These are phyloP conservation scores for Microtus ochrogaster DNA, from an alignment of 2,113 vertebrate species.

Conservation along the genomic window DNA sequence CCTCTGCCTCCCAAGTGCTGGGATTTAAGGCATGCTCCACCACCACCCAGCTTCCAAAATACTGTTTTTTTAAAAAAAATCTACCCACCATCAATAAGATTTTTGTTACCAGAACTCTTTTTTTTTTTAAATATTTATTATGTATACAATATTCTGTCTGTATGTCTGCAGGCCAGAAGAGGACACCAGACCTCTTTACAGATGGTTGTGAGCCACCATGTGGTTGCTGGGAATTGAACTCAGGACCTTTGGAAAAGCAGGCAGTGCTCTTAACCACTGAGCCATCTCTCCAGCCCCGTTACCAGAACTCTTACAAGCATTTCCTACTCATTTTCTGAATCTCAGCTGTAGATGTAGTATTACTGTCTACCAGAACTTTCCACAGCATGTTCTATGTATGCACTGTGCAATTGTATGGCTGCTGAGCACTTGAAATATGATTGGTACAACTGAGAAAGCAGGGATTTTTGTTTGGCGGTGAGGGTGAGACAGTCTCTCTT, in stretches of 20 bases:
- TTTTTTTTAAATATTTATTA: too few species aligned
- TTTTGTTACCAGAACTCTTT: slow-evolving; percentile 18
- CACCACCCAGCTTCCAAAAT: too few species aligned
- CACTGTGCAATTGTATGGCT: not conserved
- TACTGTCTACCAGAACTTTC: not conserved
- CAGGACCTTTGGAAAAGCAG: too few species aligned
- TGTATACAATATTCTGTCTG: too few species aligned
- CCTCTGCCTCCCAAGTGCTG: too few species aligned
- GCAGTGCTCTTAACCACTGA: too few species aligned
- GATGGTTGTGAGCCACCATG: too few species aligned
- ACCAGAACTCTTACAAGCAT: slow-evolving; percentile 2
- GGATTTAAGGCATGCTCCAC: too few species aligned
- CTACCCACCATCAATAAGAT: not conserved
- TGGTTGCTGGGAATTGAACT: too few species aligned
- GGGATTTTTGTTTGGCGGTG: not conserved
- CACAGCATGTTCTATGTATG: not conserved
- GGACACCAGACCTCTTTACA: too few species aligned
- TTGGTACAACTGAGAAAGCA: not conserved
- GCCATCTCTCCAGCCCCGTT: too few species aligned
- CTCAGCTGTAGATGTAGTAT: not conserved
- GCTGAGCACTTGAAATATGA: not conserved
- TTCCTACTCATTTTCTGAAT: slow-evolving; percentile 14
- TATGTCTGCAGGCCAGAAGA: too few species aligned
- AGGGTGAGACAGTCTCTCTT: not conserved
- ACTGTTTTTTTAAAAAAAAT: not conserved